Conservation (phyloP, 2,797 vertebrate genomes). For the Cuniculus paca region DNA sequence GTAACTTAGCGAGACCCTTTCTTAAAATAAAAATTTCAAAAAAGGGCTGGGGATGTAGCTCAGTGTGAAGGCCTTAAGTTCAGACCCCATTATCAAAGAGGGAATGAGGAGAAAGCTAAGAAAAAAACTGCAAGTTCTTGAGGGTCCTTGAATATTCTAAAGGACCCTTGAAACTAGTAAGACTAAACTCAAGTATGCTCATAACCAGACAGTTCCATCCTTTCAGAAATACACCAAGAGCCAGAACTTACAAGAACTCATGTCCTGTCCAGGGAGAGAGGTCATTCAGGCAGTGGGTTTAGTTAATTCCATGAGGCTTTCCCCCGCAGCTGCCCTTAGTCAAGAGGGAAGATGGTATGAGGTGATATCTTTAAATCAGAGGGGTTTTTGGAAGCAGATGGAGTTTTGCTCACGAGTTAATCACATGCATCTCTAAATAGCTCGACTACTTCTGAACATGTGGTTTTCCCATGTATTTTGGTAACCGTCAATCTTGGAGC, state of each 20-base stretch:
- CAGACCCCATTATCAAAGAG: neutral
- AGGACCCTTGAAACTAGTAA: neutral
- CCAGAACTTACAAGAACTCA: neutral
- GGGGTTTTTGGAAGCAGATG: neutral
- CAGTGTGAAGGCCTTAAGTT: neutral
- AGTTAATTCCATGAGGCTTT: neutral
- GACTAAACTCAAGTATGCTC: neutral
- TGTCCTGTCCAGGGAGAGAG: neutral
- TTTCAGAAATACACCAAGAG: slow-evolving; percentile 23
- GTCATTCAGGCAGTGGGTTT: neutral
- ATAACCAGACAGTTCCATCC: slow-evolving; percentile 1
- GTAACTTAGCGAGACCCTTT: neutral
- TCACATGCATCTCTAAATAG: slow-evolving; percentile 16
- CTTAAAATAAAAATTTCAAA: neutral
- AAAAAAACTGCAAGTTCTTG: neutral
- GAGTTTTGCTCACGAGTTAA: neutral
- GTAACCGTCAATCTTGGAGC: neutral
- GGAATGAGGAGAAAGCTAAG: neutral
- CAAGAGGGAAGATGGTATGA: slow-evolving; percentile 20
- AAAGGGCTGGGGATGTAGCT: neutral
- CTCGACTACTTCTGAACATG: slow-evolving; percentile 25
- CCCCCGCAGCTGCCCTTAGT: neutral
- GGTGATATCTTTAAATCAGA: neutral
- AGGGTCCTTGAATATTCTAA: neutral
- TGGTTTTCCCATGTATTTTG: slow-evolving; percentile 7